A percentile compares a stretch with the other conserved stretches of the same genome.
These are phyloP conservation scores for Drosophila meridionalis DNA, from an alignment of 2,888 invertebrate genomes.

Conservation along the genomic window DNA sequence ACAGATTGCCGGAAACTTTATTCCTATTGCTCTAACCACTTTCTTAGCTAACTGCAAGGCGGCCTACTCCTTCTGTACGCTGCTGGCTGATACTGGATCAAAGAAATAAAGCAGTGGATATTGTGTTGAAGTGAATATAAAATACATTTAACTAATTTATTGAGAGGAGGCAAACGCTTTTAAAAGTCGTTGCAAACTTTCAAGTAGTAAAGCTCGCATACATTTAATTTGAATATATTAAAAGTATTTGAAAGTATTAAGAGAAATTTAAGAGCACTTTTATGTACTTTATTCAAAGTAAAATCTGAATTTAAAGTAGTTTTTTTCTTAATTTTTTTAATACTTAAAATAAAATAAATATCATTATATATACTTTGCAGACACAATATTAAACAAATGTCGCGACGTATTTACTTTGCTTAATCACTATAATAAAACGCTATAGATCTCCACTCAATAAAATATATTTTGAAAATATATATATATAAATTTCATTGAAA, in stretches of 20 bases:
- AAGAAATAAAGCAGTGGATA: neutral
- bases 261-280: neutral
- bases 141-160: neutral
- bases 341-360: neutral
- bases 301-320: neutral
- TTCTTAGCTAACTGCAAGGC: slow-evolving; percentile 64
- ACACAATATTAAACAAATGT: no score
- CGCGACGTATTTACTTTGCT: neutral
- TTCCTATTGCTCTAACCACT: slow-evolving; percentile 63
- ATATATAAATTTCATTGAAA: neutral
- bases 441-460: neutral
- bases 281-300: neutral
- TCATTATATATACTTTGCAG: neutral
- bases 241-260: neutral
- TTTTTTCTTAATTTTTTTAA: neutral
- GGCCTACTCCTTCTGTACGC: slow-evolving; percentile 66
- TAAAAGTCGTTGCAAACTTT: neutral
- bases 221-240: neutral
- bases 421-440: neutral
- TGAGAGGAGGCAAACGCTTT: no score
- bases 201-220: neutral
- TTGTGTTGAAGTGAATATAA: neutral
- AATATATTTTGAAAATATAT: no score
- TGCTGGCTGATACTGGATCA: slow-evolving; percentile 43
- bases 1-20: slow-evolving; percentile 55